These are phyloP conservation scores for Melospiza melodia DNA, from an alignment of 2,113 vertebrate species.

Conservation along the genomic window DNA sequence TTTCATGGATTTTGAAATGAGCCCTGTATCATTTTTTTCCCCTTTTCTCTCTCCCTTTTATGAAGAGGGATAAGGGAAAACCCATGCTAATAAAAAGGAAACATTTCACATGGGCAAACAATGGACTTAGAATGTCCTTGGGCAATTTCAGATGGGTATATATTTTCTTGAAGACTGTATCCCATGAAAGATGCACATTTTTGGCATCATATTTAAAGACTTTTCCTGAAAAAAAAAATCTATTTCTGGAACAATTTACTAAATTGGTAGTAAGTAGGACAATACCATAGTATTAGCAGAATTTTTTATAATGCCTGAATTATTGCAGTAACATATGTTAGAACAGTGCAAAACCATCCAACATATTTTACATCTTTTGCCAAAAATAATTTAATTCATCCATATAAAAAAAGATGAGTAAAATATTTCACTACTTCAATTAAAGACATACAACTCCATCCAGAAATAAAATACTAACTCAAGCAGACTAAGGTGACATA, in stretches of 20 bases:
- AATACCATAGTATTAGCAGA: slow-evolving; percentile 47
- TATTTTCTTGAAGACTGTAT: slow-evolving; percentile 20
- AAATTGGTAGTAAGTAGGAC: slow-evolving; percentile 61
- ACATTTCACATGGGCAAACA: slow-evolving; percentile 55
- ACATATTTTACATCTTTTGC: slow-evolving; percentile 41
- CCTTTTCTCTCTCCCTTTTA: background rate
- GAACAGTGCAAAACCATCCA: slow-evolving; percentile 29
- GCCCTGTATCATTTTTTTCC: slow-evolving; percentile 64
- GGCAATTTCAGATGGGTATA: slow-evolving; percentile 53
- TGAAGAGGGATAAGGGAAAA: slow-evolving; percentile 51
- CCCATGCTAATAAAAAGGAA: slow-evolving; percentile 64
- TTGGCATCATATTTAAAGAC: slow-evolving; percentile 42
- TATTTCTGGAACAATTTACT: slow-evolving; percentile 65
- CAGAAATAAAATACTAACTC: background rate
- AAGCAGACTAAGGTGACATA: background rate
- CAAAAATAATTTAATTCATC: slow-evolving; percentile 51
- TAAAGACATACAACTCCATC: slow-evolving; percentile 24
- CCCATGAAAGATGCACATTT: slow-evolving; percentile 43
- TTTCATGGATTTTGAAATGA: slow-evolving; percentile 83
- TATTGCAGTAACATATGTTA: slow-evolving; percentile 45
- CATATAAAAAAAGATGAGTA: slow-evolving; percentile 8
- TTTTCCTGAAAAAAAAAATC: slow-evolving; percentile 21
- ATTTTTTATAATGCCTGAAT: slow-evolving; percentile 52
- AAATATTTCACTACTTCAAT: slow-evolving; percentile 42
- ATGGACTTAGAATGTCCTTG: slow-evolving; percentile 20